Percentiles rank a stretch among this genome's conserved stretches.
Conservation (phyloP, 2,113 vertebrate genomes). For the Hydrochoerus hydrochaeris region DNA sequence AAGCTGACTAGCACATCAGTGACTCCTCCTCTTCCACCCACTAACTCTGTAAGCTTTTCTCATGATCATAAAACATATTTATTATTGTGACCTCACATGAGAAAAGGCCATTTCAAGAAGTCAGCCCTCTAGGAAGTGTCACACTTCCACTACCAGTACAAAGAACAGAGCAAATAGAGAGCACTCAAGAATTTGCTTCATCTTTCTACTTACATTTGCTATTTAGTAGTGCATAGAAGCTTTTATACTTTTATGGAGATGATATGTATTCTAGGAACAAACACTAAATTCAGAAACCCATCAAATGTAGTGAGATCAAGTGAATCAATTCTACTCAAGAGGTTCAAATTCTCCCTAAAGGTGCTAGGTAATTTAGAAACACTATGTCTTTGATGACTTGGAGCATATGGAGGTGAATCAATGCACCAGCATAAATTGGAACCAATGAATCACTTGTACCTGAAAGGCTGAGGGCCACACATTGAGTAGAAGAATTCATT, state of each 20-base stretch:
- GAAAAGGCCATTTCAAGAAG: constrained; percentile 47
- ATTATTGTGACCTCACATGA: constrained; percentile 1
- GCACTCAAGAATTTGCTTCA: background rate
- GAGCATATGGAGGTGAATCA: background rate
- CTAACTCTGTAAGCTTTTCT: background rate
- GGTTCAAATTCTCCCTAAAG: constrained; percentile 26
- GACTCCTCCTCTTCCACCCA: background rate
- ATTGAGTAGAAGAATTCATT: background rate
- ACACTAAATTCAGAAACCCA: background rate
- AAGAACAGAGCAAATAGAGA: constrained; percentile 9
- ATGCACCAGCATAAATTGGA: background rate
- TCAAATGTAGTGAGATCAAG: background rate
- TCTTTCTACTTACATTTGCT: background rate
- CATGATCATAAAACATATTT: constrained; percentile 12
- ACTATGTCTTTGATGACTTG: background rate
- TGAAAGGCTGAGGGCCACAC: background rate
- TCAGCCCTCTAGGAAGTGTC: background rate
- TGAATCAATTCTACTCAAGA: background rate
- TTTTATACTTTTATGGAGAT: constrained; percentile 9
- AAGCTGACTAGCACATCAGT: background rate
- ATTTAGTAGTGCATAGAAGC: background rate
- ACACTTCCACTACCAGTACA: background rate
- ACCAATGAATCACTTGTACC: background rate
- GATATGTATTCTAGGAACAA: background rate
- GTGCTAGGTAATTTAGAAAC: background rate